phyloP scores from a whole-genome alignment of 2,113 vertebrate genomes.

The Dolichotis patagonum region DNA sequence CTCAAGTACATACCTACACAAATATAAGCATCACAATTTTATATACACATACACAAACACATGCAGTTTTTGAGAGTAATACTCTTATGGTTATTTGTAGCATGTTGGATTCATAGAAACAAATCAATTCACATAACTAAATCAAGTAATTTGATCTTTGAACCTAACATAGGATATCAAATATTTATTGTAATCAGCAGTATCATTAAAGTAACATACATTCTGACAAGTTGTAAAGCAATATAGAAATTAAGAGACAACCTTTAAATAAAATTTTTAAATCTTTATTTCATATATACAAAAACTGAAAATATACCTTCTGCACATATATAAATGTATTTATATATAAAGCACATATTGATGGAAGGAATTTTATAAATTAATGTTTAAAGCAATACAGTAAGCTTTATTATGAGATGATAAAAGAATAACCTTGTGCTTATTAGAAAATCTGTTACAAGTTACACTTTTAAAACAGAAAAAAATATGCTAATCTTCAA shows the following conservation, averaged over 20 bases:
- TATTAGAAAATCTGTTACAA: background rate
- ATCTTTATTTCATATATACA: background rate
- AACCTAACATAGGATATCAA: background rate
- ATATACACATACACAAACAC: background rate
- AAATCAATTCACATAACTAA: background rate
- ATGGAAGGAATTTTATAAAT: slow-evolving; percentile 52
- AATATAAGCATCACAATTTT: background rate
- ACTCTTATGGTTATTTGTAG: background rate
- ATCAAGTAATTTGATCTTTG: background rate
- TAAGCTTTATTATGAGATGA: background rate
- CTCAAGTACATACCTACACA: background rate
- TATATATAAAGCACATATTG: background rate
- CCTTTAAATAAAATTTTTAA: background rate
- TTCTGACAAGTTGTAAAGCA: background rate
- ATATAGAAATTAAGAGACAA: background rate
- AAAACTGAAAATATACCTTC: background rate
- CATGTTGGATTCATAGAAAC: slow-evolving; percentile 47
- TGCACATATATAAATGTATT: background rate
- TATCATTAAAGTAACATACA: background rate
- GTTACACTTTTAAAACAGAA: background rate
- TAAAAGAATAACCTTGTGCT: slow-evolving; percentile 47
- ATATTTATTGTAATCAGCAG: background rate
- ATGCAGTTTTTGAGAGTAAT: background rate
- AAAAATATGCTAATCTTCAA: slow-evolving; percentile 41
- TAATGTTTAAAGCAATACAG: background rate